phyloP scores from a whole-genome alignment of 2,113 vertebrate species.

The Menura novaehollandiae region DNA sequence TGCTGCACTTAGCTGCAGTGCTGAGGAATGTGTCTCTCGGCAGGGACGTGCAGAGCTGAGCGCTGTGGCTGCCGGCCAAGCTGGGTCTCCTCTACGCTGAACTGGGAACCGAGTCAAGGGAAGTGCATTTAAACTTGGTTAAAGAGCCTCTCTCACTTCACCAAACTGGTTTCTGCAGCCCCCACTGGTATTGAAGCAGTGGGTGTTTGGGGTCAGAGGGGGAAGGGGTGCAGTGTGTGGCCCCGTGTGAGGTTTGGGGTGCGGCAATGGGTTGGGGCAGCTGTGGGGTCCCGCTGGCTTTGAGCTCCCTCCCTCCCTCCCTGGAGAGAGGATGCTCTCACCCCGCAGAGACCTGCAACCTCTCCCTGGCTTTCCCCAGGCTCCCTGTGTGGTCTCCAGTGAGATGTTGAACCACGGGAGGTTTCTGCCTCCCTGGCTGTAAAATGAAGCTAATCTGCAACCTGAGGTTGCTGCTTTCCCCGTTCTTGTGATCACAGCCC shows the following conservation, averaged over 20 bases:
- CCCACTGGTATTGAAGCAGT: fast-evolving
- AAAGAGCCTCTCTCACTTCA: neutral
- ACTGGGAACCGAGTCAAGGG: slow-evolving; percentile 29
- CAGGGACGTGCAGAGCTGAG: neutral
- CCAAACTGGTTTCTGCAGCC: neutral
- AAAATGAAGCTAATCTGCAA: slow-evolving; percentile 46
- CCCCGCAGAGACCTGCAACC: neutral
- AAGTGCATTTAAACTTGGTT: slow-evolving; percentile 33
- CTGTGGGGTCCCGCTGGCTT: neutral
- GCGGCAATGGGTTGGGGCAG: fast-evolving
- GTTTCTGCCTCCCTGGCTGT: slow-evolving; percentile 31
- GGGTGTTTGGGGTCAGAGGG: neutral
- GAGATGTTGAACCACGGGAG: neutral
- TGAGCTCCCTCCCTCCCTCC: neutral
- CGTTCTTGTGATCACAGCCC: neutral
- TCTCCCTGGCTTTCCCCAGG: slow-evolving; percentile 27
- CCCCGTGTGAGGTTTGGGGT: neutral
- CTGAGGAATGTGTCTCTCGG: slow-evolving; percentile 38
- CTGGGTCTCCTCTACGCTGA: neutral
- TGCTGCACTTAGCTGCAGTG: slow-evolving; percentile 47
- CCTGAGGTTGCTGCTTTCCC: slow-evolving; percentile 52
- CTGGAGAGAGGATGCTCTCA: neutral
- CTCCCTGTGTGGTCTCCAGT: slow-evolving; percentile 41
- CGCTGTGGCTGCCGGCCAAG: neutral
- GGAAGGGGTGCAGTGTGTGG: neutral